Base-by-base conservation (phyloP, 2,113 vertebrate species). In the Centropristis striata region DNA sequence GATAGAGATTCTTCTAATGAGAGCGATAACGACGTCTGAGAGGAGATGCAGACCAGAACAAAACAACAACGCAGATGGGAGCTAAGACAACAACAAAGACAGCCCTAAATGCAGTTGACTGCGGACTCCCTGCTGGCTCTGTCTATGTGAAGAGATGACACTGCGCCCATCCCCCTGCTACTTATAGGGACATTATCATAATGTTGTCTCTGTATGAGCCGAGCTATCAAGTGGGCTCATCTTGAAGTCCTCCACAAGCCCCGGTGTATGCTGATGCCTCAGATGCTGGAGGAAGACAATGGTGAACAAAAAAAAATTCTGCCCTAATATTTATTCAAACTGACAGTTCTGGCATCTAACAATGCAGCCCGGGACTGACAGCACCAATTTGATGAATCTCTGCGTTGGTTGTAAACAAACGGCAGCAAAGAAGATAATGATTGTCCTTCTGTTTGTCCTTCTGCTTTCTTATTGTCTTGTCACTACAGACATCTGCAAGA, bases 121-220 rank as follows among this genome's bases (percentile, higher is more conserved):
- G 82, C 37, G 50, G 89, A 76, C 84, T 86, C 89, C 88, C 88
- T 55, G 88, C 89, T 85, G 88, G 73, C 78, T 89, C 71, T 44
- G 70, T 83, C 81, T 81, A 87, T 83, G 84, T 83, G 85, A 84
- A 27, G 85, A 91, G 85, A 84, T 87, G 86, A 84, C 85, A 84
- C 68, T 57, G 60, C 1, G 47, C 90, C 86, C 86, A 83, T 86
- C 86, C 89, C 80, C 91, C 92, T 82, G 76, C 78, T 86, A 86
- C 92, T 91, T 82, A 88, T 83, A 67, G 83, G 66, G 67, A 88
- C 86, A 91, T 91, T 89, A 92, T 92, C 84, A 87, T 90, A 90
- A 92, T 86, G 87, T 83, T 87, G 75, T 80, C 84, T 81, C 73
- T 37, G 63, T 82, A 66, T 80, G 81, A 86, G 87, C 65, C 5